Conservation (phyloP, 2,797 vertebrate genomes). For the Chaetodon trifasciatus region DNA sequence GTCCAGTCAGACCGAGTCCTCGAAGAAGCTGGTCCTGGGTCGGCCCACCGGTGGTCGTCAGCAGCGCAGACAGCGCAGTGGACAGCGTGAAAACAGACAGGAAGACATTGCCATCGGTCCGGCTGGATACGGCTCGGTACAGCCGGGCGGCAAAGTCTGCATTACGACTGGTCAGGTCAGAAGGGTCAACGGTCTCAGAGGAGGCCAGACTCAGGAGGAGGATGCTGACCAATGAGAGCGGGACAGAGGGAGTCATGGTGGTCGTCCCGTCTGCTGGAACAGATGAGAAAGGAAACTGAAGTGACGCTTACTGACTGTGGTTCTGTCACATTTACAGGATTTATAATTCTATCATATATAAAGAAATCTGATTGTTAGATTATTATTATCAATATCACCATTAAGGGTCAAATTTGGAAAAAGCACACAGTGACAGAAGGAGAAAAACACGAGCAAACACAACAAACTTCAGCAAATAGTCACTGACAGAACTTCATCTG, state of each 20-base stretch:
- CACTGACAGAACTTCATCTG: not conserved
- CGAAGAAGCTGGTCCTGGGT: slow-evolving; percentile 84
- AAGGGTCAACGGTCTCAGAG: not conserved
- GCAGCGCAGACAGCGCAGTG: slow-evolving; percentile 78
- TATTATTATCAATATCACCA: no score
- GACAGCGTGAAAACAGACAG: slow-evolving; percentile 86
- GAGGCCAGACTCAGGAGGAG: slow-evolving; percentile 33
- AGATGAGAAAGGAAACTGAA: not conserved
- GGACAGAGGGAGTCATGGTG: slow-evolving; percentile 37
- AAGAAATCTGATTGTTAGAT: not conserved
- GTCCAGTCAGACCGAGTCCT: slow-evolving; percentile 73
- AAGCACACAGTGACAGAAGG: no score
- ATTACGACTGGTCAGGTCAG: slow-evolving; percentile 80
- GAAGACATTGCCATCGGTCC: slow-evolving; percentile 88
- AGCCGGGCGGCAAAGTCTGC: slow-evolving; percentile 87
- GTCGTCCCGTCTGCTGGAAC: slow-evolving; percentile 4
- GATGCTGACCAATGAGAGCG: slow-evolving; percentile 4
- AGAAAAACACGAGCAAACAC: no score
- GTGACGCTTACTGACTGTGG: not conserved
- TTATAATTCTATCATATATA: no score
- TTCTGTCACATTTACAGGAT: no score
- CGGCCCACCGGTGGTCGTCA: slow-evolving; percentile 79
- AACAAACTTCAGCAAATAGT: no score
- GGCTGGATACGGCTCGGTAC: slow-evolving; percentile 86
- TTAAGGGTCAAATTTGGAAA: no score